These are phyloP conservation scores for Montipora efflorescens DNA, from an alignment of 64 coral and sea anemone genomes.

Conservation along the genomic window DNA sequence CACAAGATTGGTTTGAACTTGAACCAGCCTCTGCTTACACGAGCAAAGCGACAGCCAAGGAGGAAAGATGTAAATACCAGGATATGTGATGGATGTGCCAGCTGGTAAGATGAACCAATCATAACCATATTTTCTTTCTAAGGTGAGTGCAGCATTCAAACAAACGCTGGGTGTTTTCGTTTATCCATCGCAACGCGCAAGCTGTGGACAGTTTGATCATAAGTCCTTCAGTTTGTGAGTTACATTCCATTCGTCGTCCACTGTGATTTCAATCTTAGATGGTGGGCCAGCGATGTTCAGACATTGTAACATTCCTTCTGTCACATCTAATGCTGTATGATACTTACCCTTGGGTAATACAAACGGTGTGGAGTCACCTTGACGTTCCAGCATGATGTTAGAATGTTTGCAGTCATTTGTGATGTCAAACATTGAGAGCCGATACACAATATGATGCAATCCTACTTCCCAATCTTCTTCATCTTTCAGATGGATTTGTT, in stretches of 20 bases:
- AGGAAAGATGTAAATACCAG: too few relatives aligned
- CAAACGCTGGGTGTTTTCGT: too few relatives aligned
- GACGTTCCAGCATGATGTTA: neutral
- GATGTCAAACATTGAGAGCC: neutral
- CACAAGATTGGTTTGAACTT: too few relatives aligned
- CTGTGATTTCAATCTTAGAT: neutral
- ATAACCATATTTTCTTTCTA: too few relatives aligned
- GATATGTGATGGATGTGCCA: too few relatives aligned
- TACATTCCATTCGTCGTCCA: neutral
- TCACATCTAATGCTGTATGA: neutral
- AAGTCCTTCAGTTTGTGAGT: neutral
- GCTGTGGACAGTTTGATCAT: neutral
- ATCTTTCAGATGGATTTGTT: neutral
- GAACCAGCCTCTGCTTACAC: too few relatives aligned
- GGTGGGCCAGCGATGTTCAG: neutral
- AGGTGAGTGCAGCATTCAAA: too few relatives aligned
- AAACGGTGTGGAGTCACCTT: neutral
- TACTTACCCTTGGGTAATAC: neutral
- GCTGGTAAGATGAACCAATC: too few relatives aligned
- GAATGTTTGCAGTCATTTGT: neutral
- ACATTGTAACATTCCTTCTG: neutral
- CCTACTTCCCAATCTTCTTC: neutral
- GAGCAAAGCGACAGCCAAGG: too few relatives aligned
- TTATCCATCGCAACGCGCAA: neutral
- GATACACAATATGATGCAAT: neutral